Evolutionary conservation across 2,113 vertebrate genomes (phyloP), one percentile per base, ranked within the genome.

Genomic region (Pyrgilauda ruficollis): DNA sequence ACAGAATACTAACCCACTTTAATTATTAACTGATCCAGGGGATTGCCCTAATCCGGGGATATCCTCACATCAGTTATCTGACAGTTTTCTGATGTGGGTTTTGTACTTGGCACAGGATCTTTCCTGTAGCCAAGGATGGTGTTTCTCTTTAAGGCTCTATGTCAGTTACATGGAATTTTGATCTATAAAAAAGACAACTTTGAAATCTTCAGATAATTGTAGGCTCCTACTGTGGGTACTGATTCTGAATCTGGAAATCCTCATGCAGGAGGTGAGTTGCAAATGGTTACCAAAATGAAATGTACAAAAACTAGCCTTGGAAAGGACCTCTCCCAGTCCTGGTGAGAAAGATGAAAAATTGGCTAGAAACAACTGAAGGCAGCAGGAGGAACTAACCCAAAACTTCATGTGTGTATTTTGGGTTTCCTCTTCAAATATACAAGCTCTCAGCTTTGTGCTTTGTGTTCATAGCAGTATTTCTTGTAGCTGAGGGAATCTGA

Each of bases 191-290:
- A 61, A 84, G 47, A 52, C 33, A 61, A 10, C 49, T 76, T 73
- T 56, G 52, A 82, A 73, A 62, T 80, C 80, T 72, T 67, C 43
- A 77, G 46, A 31, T 83, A 84, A 63, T 7, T 95, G 63, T 50
- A 80, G 46, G 43, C 62, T 41, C 8, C 6, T 70, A 46, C 13
- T 66, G 26, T 80, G 35, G 16, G 33, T 79, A 37, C 53, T 85
- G 58, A 61, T 91, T 88, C 55, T 90, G 67, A 90, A 90, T 81
- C 16, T 50, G 94, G 68, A 94, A 86, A 81, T 88, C 35, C 78
- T 96, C 35, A 43, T 39, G 30, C 75, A 75, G 78, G 63, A 90
- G 41, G 46, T 58, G 27, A 87, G 81, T 88, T 74, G 39, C 58
- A 91, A 91, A 73, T 70, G 7, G 63, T 89, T 84, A 66, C 41